Evolutionary conservation across 1,140 invertebrate genomes (phyloP), one percentile per base, ranked within the genome.

Genomic region (Cotesia glomerata): DNA sequence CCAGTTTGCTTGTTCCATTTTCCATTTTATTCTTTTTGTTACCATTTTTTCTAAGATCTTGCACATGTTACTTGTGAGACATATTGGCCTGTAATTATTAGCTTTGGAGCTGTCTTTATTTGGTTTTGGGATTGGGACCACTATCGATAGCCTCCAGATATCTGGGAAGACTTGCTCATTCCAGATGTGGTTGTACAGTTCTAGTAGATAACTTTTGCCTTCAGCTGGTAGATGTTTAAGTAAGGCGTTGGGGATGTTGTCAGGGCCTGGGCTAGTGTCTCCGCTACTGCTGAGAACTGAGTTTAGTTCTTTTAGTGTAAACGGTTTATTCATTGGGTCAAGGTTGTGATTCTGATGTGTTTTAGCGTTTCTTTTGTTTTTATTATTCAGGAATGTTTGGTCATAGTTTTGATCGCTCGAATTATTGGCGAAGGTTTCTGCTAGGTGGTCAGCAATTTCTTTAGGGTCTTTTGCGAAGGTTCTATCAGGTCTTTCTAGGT

Each of bases 121-220:
- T 1, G 78, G 78, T 76, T 86, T 87, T 2, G 66, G 75, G 34
- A 87, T 81, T 0, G 80, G 72, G n/a, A 85, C 78, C 4, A 84
- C 74, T 9, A 72, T 80, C 0, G 82, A 81, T 11, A 75, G 67
- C 74, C 85, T 85, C 80, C 82, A 85, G 4, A 7, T n/a, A 3
- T 61, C 51, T 3, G 81, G 79, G 62, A 83, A 83, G 18, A 71
- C 32, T 36, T 74, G 54, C 0, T 75, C 56, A 4, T 45, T 51
- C 14, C 81, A 70, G 1, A 79, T 77, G 4, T 63, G 59, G 63
- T 84, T 84, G 63, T 79, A 78, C 7, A 83, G 62, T 8, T 70
- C 34, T 0, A 74, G 70, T 0, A 84, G 36, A 9, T 75, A 67
- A 0, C 74, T 51, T 7, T 78, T 62, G 7, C 63, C 71, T 66